These are phyloP conservation scores for Triplophysa siluroides DNA, from an alignment of 2,113 vertebrate species.

Conservation along the genomic window DNA sequence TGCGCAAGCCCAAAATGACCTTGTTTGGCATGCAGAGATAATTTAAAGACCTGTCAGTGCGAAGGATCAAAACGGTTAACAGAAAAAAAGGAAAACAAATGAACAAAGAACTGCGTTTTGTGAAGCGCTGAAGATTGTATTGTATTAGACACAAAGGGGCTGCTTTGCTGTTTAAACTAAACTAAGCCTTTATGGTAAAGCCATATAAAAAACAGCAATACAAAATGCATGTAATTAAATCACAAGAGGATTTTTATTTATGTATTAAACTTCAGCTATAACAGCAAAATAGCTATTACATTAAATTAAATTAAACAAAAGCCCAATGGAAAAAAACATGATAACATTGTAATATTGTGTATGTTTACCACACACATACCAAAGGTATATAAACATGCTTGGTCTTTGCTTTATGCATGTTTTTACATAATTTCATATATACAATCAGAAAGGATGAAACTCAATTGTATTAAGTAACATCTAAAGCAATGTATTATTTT, in stretches of 20 bases:
- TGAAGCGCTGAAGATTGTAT: not conserved
- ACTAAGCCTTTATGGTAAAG: not conserved
- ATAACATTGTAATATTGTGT: no score
- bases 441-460: not conserved
- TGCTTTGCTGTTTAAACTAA: not conserved
- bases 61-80: conserved; percentile 2
- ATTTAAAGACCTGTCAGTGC: conserved; percentile 19
- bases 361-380: not conserved
- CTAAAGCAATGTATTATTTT: not conserved
- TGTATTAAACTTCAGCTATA: not conserved
- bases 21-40: conserved; percentile 1
- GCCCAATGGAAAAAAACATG: no score
- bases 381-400: not conserved
- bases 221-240: no score
- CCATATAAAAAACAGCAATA: not conserved
- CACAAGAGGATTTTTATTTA: not conserved
- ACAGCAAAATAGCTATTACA: not conserved
- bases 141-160: not conserved
- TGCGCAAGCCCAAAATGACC: conserved; percentile 1
- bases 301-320: not conserved
- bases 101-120: not conserved
- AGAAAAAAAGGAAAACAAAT: not conserved
- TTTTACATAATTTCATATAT: not conserved
- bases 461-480: not conserved
- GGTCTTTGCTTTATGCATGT: not conserved